Conservation (phyloP, 2,888 invertebrate species). For the Luperina nickerlii region DNA sequence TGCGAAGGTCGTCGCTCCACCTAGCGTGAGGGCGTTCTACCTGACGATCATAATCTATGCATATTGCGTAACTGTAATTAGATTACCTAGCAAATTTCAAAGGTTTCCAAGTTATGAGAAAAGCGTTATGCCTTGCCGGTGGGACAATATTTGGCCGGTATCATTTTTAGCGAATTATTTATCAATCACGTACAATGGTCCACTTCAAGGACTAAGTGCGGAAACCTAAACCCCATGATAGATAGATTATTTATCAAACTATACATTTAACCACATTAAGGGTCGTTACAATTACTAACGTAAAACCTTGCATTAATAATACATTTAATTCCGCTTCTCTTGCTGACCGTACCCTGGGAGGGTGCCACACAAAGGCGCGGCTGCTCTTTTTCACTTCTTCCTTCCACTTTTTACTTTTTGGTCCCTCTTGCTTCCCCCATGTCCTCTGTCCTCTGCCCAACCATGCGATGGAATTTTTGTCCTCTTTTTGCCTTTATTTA, state of each 20-base stretch:
- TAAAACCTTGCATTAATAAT: background rate
- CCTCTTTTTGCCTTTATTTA: slow-evolving; percentile 62
- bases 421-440: slow-evolving; percentile 63
- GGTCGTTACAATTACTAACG: background rate
- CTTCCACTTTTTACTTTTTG: slow-evolving; percentile 84
- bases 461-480: slow-evolving; percentile 75
- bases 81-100: background rate
- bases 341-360: slow-evolving; percentile 69
- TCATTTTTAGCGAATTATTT: background rate
- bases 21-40: too few relatives aligned
- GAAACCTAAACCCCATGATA: too few relatives aligned
- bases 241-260: too few relatives aligned
- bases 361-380: slow-evolving; percentile 82
- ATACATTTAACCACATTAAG: background rate
- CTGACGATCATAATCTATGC: too few relatives aligned
- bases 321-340: background rate
- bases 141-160: background rate
- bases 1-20: too few relatives aligned
- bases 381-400: slow-evolving; percentile 86
- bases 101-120: background rate
- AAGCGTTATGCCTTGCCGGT: background rate
- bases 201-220: too few relatives aligned
- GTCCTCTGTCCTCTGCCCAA: slow-evolving; percentile 72
- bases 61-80: background rate
- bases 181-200: too few relatives aligned